Conservation (phyloP, 1,140 invertebrate species). For the Hermetia illucens region DNA sequence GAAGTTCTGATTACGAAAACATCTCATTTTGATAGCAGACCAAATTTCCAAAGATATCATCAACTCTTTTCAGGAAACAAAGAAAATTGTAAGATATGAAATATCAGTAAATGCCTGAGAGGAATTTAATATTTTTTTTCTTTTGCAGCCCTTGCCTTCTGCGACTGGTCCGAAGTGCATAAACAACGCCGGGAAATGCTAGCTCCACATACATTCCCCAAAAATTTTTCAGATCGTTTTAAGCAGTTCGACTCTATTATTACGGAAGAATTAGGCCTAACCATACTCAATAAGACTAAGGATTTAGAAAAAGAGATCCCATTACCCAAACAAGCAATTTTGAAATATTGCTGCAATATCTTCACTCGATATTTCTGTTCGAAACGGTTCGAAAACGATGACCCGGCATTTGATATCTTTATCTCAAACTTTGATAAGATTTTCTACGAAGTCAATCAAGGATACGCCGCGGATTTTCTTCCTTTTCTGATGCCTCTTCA, state of each 20-base stretch:
- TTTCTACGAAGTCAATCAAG: slow-evolving; percentile 75
- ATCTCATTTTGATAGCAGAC: slow-evolving; percentile 33
- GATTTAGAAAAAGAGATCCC: no score
- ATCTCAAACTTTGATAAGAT: slow-evolving; percentile 61
- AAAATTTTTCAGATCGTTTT: slow-evolving; percentile 49
- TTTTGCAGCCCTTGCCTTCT: slow-evolving; percentile 64
- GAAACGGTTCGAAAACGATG: slow-evolving; percentile 44
- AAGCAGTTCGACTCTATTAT: slow-evolving; percentile 44
- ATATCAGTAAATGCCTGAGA: no score
- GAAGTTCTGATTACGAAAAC: slow-evolving; percentile 47
- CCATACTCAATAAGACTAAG: no score
- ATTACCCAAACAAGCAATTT: neutral
- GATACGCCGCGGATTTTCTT: slow-evolving; percentile 68
- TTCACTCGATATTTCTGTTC: slow-evolving; percentile 69
- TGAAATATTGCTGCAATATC: slow-evolving; percentile 52
- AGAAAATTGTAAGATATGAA: slow-evolving; percentile 61
- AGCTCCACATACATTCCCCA: slow-evolving; percentile 53
- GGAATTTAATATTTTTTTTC: no score
- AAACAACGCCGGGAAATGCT: slow-evolving; percentile 56
- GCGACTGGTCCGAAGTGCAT: slow-evolving; percentile 69
- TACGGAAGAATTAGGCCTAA: no score
- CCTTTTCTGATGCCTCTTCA: slow-evolving; percentile 56
- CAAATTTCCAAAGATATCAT: slow-evolving; percentile 47
- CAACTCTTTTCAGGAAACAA: slow-evolving; percentile 48
- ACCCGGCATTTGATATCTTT: slow-evolving; percentile 44